phyloP scores from a whole-genome alignment of 2,113 vertebrate species.

The Myanophis thanlyinensis region DNA sequence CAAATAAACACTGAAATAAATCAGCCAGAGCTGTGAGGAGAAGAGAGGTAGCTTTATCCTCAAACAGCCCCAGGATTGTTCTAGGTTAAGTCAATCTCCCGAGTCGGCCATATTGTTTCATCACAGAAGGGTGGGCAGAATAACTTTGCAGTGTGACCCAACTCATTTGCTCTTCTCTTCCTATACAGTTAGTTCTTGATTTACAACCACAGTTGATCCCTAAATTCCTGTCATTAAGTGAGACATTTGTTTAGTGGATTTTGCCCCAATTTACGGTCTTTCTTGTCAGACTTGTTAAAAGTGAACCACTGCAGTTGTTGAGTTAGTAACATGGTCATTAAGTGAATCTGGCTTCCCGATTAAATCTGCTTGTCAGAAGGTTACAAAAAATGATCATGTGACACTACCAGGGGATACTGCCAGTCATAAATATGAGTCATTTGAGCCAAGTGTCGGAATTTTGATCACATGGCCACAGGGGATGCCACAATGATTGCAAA shows the following conservation, averaged over 20 bases:
- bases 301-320: not conserved
- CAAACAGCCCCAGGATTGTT: not conserved
- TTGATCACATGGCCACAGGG: not conserved
- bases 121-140: not conserved
- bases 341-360: not conserved
- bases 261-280: not conserved
- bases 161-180: not conserved
- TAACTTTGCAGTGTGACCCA: not conserved
- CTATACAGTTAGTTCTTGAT: not conserved
- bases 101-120: not conserved
- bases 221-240: not conserved
- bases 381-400: not conserved
- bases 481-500: not conserved
- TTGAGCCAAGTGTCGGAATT: not conserved
- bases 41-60: not conserved
- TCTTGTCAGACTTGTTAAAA: not conserved
- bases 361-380: not conserved
- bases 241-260: not conserved
- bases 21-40: not conserved
- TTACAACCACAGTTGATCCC: not conserved
- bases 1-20: not conserved
- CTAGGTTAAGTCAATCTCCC: not conserved
- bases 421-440: not conserved
- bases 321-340: not conserved
- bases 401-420: accelerated